phyloP scores from a whole-genome alignment of 2,888 invertebrate species.

The Galeruca laticollis region DNA sequence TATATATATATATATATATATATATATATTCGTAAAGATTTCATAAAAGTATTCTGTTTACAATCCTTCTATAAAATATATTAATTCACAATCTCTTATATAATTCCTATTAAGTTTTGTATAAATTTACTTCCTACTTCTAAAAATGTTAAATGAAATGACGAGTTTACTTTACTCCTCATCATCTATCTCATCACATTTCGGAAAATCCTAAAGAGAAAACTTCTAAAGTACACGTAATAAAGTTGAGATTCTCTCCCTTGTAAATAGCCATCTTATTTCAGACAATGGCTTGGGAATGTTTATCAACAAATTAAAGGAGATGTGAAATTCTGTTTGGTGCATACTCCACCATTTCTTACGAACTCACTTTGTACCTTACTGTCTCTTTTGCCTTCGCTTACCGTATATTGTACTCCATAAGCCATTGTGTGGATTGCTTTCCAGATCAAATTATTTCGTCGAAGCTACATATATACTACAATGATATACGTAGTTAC shows the following conservation, averaged over 20 bases:
- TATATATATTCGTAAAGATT: too few relatives aligned
- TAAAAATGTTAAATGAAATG: constrained; percentile 44
- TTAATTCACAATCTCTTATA: too few relatives aligned
- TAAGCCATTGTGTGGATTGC: constrained; percentile 14
- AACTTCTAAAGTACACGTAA: constrained; percentile 35
- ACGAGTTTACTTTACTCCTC: not conserved
- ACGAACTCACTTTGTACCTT: constrained; percentile 32
- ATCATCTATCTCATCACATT: constrained; percentile 11
- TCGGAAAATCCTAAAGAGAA: constrained; percentile 17
- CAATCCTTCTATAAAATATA: too few relatives aligned
- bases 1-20: too few relatives aligned
- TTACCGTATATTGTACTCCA: constrained; percentile 14
- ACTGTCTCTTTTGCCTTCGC: constrained; percentile 26
- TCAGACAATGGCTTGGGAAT: constrained; percentile 37
- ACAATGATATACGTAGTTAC: not conserved
- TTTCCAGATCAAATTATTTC: constrained; percentile 16
- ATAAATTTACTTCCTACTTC: too few relatives aligned
- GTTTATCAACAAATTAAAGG: constrained; percentile 47
- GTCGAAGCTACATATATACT: constrained; percentile 1
- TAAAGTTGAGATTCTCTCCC: constrained; percentile 36
- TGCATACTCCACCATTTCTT: constrained; percentile 16
- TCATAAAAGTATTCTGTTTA: too few relatives aligned
- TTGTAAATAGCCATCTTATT: constrained; percentile 41
- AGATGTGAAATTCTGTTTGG: constrained; percentile 35
- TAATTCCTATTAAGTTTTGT: too few relatives aligned